Evolutionary conservation across 2,113 vertebrate genomes (phyloP), one percentile per base, ranked within the genome.

Genomic region (Phoxinus phoxinus): DNA sequence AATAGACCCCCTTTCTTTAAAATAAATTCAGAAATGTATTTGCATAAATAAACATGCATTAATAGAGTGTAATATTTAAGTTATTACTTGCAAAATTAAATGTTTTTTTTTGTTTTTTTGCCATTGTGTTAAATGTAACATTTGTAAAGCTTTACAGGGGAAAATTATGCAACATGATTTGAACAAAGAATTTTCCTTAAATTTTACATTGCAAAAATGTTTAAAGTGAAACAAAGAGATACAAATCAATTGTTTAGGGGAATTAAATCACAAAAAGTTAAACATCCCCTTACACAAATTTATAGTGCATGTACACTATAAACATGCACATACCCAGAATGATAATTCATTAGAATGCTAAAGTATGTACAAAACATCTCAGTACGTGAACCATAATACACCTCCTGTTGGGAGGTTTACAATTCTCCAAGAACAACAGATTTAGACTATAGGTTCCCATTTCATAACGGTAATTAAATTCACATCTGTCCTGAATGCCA

Each of bases 401-500:
- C 78, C 85, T 78, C 79, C 85, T 81, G 85, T 71, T 61, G 63
- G 77, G 35, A 81, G 17, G 69, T 86, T 87, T 79, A 84, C 59
- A 76, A 86, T 56, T 87, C 72, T 21, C 72, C 9, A 51, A 73
- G 85, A 89, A 85, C 61, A 82, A 85, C 48, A 81, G 80, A 65
- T 48, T 48, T 63, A 76, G 72, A 84, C 73, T 79, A 74, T 67
- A 84, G 37, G 46, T 58, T 80, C 35, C 56, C 17, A 41, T 86
- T 89, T 85, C 65, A 84, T 69, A 81, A 65, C n/a, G 37, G 74
- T 61, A 75, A 89, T 89, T 89, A 87, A 86, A 89, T 61, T 83
- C 84, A 58, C 86, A 86, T 88, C 87, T 88, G 87, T 86, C 82
- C 83, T 83, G 48, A 69, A 82, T 81, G 74, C 74, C n/a, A 13